A percentile compares a stretch with the other conserved stretches of the same genome.
phyloP scores from a whole-genome alignment of 2,888 invertebrate species.

The Blastobasis lacticolella region DNA sequence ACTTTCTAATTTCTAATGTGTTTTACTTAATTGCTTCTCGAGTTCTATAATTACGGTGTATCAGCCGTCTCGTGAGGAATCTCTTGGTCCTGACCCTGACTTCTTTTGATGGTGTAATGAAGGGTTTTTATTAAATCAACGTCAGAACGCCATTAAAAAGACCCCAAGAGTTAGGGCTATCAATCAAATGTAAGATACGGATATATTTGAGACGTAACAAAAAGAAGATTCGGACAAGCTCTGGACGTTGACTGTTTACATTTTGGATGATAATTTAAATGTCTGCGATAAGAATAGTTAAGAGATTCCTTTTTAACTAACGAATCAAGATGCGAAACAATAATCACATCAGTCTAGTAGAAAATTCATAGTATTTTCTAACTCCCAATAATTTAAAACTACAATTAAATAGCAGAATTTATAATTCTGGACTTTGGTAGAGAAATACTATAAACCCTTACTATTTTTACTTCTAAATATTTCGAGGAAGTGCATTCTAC shows the following conservation, averaged over 20 bases:
- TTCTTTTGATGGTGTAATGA: conserved; percentile 56
- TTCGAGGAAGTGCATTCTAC: no score
- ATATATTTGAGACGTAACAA: conserved; percentile 30
- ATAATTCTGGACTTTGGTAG: no score
- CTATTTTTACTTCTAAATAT: no score
- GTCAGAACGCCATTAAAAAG: conserved; percentile 67
- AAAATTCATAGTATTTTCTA: no score
- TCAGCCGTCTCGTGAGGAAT: conserved; percentile 11
- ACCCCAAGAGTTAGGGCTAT: conserved; percentile 43
- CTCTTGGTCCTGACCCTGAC: conserved; percentile 27
- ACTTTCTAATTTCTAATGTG: conserved; percentile 14
- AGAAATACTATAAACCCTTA: no score
- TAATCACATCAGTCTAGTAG: no score
- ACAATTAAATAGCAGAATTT: no score
- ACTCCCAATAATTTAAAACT: no score
- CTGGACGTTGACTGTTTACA: conserved; percentile 14
- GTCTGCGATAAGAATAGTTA: conserved; percentile 3
- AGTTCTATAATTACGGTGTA: conserved; percentile 27
- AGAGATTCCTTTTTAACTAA: not conserved
- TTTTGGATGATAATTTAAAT: conserved; percentile 13
- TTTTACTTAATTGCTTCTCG: conserved; percentile 7
- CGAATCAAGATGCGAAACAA: not conserved
- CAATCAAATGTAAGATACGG: conserved; percentile 55
- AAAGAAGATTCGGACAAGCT: conserved; percentile 17
- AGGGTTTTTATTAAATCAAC: conserved; percentile 73